Conservation (phyloP, 1,140 invertebrate species). For the Neodiprion pinetum region DNA sequence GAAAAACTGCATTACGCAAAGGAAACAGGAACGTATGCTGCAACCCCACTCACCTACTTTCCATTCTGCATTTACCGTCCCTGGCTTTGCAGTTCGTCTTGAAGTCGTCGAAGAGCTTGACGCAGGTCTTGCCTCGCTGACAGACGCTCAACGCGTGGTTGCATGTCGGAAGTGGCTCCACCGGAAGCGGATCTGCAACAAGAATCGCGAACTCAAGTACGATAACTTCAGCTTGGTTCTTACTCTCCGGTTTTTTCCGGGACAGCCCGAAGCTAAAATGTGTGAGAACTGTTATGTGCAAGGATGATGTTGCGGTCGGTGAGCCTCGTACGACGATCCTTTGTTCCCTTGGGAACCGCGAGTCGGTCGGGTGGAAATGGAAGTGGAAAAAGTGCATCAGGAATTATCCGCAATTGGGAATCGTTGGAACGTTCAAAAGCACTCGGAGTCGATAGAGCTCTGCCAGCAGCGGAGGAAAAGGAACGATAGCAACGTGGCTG, state of each 20-base stretch:
- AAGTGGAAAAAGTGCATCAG: slow-evolving; percentile 43
- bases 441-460: slow-evolving; percentile 30
- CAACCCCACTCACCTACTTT: slow-evolving; percentile 74
- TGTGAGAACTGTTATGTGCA: too few species aligned
- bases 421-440: slow-evolving; percentile 54
- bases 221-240: neutral
- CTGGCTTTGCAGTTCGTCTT: slow-evolving; percentile 83
- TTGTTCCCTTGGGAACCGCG: neutral
- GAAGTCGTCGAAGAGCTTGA: slow-evolving; percentile 82
- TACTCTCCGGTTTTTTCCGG: neutral
- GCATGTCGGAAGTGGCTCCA: slow-evolving; percentile 86
- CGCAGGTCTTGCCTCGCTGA: slow-evolving; percentile 77
- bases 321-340: neutral
- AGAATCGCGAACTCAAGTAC: neutral
- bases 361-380: slow-evolving; percentile 1
- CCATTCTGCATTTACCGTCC: slow-evolving; percentile 85
- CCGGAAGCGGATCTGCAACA: slow-evolving; percentile 75
- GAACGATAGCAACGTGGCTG: neutral
- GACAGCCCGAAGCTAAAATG: too few species aligned
- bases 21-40: too few species aligned
- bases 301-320: neutral
- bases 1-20: too few species aligned
- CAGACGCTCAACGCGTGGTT: slow-evolving; percentile 86
- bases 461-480: neutral
- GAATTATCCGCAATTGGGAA: slow-evolving; percentile 50